Evolutionary conservation across 2,888 invertebrate species (phyloP), one percentile per base, ranked within the genome.

Genomic region (Cantharis nigra): DNA sequence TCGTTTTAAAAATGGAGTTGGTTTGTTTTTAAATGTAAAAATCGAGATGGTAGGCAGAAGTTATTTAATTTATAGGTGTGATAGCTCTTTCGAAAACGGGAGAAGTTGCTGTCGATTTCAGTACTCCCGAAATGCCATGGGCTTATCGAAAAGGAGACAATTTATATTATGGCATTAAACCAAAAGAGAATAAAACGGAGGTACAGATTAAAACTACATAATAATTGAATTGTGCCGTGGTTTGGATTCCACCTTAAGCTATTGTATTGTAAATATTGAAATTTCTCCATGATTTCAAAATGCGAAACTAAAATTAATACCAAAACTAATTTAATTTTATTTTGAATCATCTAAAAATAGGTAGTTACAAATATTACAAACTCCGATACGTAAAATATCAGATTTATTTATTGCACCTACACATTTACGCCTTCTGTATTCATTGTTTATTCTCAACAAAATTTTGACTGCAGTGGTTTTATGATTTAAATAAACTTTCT

Each of bases 1-100:
- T 4, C 91, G 93, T 77, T 89, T 95, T 9, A 91, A 91, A 1
- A 94, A 95, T 77, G 93, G 93, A 0, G 96, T 94, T 18, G 96
- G 85, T 83, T n/a, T 75, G 13, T 69, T 23, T 26, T 5, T 3
- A 49, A 49, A n/a, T n/a, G 4, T 23, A 9, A 11, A 9, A n/a
- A 11, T 23, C 4, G 9, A n/a, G 49, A 49, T 13, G 1, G 18
- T 23, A 1, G 26, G 11, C 7, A 18, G 7, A 28, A 4, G 14
- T 70, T 16, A 30, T n/a, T n/a, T 30, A 3, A 67, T 49, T 69
- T 28, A 76, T 63, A 81, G 82, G 93, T 33, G 94, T 93, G 23
- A 94, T 96, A 79, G 93, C 93, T 3, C 88, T 96, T 26, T 92
- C 92, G 4, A 91, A 90, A 71, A 86, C 87, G 70, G 94, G 95